Conservation (phyloP, 2,113 vertebrate genomes). For the Cavia porcellus region DNA sequence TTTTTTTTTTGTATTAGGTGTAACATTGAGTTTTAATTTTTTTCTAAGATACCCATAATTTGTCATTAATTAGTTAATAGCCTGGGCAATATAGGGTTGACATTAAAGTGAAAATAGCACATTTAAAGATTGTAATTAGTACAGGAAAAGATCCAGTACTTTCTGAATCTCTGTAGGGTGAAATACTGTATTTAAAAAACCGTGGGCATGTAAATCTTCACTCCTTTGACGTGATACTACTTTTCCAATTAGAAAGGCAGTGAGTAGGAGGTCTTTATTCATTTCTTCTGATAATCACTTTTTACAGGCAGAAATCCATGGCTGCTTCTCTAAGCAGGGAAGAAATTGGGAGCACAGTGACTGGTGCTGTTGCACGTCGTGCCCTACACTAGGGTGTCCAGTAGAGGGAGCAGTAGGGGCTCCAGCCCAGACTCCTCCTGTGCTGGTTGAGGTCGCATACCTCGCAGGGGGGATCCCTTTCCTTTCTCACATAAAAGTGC, state of each 20-base stretch:
- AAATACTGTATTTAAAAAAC: neutral
- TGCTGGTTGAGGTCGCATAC: neutral
- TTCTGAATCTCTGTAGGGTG: neutral
- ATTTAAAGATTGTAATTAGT: conserved; percentile 1
- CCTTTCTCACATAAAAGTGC: neutral
- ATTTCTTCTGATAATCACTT: neutral
- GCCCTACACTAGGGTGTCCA: neutral
- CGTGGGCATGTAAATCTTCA: neutral
- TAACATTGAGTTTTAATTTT: neutral
- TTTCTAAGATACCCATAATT: neutral
- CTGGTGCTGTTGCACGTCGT: neutral
- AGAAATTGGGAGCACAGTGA: neutral
- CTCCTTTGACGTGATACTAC: neutral
- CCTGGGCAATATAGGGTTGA: neutral
- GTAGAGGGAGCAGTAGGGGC: conserved; percentile 44
- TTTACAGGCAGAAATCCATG: neutral
- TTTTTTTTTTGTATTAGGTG: neutral
- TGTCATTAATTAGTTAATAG: neutral
- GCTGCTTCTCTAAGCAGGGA: neutral
- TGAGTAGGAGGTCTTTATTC: neutral
- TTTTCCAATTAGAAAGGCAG: neutral
- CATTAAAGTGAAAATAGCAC: neutral
- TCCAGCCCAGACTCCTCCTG: neutral
- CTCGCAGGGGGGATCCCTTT: neutral
- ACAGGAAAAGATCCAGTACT: neutral